phyloP scores from a whole-genome alignment of 2,888 invertebrate species.

The Nomada ferruginata region DNA sequence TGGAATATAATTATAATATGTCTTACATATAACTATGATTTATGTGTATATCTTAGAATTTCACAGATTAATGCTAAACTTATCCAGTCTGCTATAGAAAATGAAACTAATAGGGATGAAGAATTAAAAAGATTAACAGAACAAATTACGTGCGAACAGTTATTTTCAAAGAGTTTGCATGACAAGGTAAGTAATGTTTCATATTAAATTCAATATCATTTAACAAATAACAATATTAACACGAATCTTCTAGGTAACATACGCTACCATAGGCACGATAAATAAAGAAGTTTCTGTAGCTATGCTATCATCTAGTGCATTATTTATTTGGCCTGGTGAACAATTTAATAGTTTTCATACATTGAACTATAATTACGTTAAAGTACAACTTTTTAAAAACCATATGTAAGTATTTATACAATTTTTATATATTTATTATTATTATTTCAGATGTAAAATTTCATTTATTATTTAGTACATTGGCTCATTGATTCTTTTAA shows the following conservation, averaged over 20 bases:
- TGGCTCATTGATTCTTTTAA: slow-evolving; percentile 9
- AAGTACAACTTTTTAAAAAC: slow-evolving; percentile 72
- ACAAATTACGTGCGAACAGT: slow-evolving; percentile 59
- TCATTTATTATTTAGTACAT: background rate
- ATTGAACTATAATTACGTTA: slow-evolving; percentile 67
- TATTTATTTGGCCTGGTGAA: slow-evolving; percentile 72
- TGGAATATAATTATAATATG: slow-evolving; percentile 3
- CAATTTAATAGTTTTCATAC: slow-evolving; percentile 39
- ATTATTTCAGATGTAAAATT: background rate
- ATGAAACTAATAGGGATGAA: slow-evolving; percentile 51
- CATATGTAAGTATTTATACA: slow-evolving; percentile 62
- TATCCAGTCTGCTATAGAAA: slow-evolving; percentile 49
- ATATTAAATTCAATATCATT: background rate
- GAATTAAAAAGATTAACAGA: slow-evolving; percentile 45
- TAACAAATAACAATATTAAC: background rate
- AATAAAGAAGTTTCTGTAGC: slow-evolving; percentile 61
- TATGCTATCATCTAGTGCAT: slow-evolving; percentile 65
- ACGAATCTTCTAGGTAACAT: slow-evolving; percentile 63
- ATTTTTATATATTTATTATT: background rate
- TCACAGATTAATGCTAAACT: slow-evolving; percentile 58
- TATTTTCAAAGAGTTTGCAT: slow-evolving; percentile 60
- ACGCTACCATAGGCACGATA: slow-evolving; percentile 46
- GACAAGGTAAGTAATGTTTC: slow-evolving; percentile 47
- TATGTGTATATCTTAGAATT: slow-evolving; percentile 47
- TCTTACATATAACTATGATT: background rate